phyloP scores from a whole-genome alignment of 2,797 vertebrate species.

The Xenops minutus region DNA sequence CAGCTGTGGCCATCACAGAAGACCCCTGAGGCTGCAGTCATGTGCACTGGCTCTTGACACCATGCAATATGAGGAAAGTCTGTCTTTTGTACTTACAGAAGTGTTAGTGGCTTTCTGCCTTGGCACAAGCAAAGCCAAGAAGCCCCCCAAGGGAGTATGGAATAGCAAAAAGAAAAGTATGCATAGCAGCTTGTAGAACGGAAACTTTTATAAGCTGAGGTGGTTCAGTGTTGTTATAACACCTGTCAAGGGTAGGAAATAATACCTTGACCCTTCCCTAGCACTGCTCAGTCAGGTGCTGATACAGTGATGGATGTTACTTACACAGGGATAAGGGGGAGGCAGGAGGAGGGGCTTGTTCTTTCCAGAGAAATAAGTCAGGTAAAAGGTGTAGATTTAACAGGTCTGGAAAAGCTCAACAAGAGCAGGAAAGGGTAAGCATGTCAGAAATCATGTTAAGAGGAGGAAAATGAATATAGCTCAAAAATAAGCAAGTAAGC shows the following conservation, averaged over 20 bases:
- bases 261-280: neutral
- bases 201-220: neutral
- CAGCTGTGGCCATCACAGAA: neutral
- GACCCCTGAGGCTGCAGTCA: neutral
- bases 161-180: neutral
- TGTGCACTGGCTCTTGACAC: rapidly evolving
- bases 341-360: neutral
- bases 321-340: neutral
- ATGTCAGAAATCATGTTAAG: neutral
- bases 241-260: constrained; percentile 4
- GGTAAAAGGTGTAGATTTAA: neutral
- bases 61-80: neutral
- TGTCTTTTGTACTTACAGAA: neutral
- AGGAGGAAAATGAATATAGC: neutral
- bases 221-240: neutral
- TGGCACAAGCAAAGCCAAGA: neutral
- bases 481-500: neutral
- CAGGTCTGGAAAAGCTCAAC: neutral
- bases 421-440: neutral
- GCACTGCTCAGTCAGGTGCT: neutral
- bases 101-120: neutral
- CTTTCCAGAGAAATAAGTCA: neutral
- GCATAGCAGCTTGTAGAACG: neutral
- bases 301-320: constrained; percentile 29
- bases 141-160: neutral